Percentiles rank a stretch among this genome's conserved stretches.
Evolutionary conservation across 2,888 invertebrate species (phyloP).

Genomic region (Carcina quercana): DNA sequence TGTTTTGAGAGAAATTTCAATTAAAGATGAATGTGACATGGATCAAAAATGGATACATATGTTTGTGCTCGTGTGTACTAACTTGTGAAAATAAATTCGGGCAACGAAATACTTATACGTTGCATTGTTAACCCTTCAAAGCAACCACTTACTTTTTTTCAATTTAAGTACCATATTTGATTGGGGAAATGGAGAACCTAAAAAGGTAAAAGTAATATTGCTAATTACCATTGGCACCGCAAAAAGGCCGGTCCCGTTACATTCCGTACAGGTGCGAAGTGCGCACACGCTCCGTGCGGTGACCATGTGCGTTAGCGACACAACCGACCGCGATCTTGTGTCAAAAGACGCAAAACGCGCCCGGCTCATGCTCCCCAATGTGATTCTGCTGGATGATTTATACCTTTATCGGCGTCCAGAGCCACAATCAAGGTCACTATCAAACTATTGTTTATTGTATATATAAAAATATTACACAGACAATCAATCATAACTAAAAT

Average conservation of each 20-base stretch:
- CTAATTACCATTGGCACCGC: slow-evolving; percentile 19
- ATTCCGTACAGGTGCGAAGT: slow-evolving; percentile 33
- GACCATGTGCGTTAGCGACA: slow-evolving; percentile 1
- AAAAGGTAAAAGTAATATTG: slow-evolving; percentile 15
- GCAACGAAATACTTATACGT: neutral
- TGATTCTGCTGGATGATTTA: neutral
- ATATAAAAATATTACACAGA: too few species aligned
- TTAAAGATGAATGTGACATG: too few species aligned
- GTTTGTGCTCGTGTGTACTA: too few species aligned
- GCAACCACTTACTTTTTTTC: neutral
- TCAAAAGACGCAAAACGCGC: too few species aligned
- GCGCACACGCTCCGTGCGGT: slow-evolving; percentile 26
- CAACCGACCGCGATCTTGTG: neutral
- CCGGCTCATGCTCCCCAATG: neutral
- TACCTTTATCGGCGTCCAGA: neutral
- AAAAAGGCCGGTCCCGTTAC: slow-evolving; percentile 33
- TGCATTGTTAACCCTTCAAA: too few species aligned
- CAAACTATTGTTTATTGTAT: neutral
- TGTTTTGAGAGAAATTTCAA: too few species aligned
- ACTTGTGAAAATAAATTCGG: neutral
- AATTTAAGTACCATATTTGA: neutral
- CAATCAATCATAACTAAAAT: too few species aligned
- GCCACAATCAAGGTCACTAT: neutral
- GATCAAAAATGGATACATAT: too few species aligned
- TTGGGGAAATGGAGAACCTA: slow-evolving; percentile 1